Percentiles rank a stretch among this genome's conserved stretches.
Evolutionary conservation across 2,113 vertebrate genomes (phyloP).

Genomic region (Strix aluco): DNA sequence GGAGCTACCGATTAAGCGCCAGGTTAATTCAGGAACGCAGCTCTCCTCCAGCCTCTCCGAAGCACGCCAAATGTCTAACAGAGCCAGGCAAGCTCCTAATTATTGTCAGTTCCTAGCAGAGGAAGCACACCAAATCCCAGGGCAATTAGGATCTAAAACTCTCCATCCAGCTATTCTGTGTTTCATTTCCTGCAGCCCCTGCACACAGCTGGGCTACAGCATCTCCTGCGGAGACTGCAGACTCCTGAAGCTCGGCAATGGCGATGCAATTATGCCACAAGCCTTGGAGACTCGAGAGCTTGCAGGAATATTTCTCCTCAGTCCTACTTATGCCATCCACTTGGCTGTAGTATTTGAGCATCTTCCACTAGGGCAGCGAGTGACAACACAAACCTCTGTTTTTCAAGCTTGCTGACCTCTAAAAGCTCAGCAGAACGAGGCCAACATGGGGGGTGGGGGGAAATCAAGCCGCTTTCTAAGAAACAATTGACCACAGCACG

Average conservation of each 20-base stretch:
- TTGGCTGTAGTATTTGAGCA: fast-evolving
- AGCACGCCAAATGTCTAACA: neutral
- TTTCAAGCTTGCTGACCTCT: neutral
- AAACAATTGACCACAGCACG: neutral
- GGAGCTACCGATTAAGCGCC: fast-evolving
- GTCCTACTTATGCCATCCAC: neutral
- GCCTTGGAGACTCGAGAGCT: neutral
- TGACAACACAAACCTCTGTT: neutral
- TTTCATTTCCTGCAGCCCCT: constrained; percentile 52
- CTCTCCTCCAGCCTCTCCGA: neutral
- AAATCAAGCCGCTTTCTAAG: neutral
- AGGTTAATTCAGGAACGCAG: neutral
- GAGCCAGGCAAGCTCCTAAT: neutral
- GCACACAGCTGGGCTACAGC: neutral
- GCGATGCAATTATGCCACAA: neutral
- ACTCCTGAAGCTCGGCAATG: neutral
- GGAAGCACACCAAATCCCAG: neutral
- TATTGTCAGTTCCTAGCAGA: constrained; percentile 2
- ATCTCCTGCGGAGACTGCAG: neutral
- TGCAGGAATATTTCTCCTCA: neutral
- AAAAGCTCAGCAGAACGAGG: neutral
- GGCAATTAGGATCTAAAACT: constrained; percentile 9
- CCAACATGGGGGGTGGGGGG: fast-evolving
- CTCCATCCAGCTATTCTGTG: constrained; percentile 11
- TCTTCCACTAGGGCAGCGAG: neutral